These are phyloP conservation scores for Urocitellus parryii DNA, from an alignment of 2,113 vertebrate species.

Conservation along the genomic window DNA sequence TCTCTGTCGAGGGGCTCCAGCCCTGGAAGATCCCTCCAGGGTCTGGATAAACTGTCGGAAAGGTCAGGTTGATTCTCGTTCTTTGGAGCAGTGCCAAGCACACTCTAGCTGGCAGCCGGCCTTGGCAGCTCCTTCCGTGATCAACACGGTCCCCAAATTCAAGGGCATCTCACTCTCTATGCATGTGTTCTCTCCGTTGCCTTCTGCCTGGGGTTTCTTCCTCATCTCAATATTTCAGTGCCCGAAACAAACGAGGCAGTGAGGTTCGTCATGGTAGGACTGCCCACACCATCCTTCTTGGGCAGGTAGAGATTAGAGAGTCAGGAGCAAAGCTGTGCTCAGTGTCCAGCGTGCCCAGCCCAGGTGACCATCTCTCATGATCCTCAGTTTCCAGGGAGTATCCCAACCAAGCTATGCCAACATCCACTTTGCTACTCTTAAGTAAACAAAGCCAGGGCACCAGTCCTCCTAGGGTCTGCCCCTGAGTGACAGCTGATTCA, in stretches of 20 bases:
- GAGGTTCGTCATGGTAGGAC: neutral
- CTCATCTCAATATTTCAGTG: neutral
- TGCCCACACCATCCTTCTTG: neutral
- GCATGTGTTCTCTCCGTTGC: conserved; percentile 88
- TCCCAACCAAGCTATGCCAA: conserved; percentile 90
- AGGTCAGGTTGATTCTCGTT: conserved; percentile 92
- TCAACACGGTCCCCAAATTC: conserved; percentile 87
- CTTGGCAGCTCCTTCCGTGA: conserved; percentile 91
- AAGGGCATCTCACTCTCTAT: conserved; percentile 87
- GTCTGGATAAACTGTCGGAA: conserved; percentile 89
- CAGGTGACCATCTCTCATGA: conserved; percentile 83
- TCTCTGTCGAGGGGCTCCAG: neutral
- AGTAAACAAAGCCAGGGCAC: conserved; percentile 88
- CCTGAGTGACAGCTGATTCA: neutral
- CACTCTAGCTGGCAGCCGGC: conserved; percentile 91
- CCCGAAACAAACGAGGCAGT: neutral
- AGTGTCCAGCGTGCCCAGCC: neutral
- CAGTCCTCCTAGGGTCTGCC: conserved; percentile 83
- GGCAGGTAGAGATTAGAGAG: neutral
- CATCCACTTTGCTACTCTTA: conserved; percentile 91
- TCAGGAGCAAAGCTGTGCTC: neutral
- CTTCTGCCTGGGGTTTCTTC: conserved; percentile 80
- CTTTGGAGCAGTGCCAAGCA: conserved; percentile 91
- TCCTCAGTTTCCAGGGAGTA: conserved; percentile 91
- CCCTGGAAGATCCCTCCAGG: conserved; percentile 66